These are phyloP conservation scores for Labeo catla DNA, from an alignment of 2,113 vertebrate species.

Conservation along the genomic window DNA sequence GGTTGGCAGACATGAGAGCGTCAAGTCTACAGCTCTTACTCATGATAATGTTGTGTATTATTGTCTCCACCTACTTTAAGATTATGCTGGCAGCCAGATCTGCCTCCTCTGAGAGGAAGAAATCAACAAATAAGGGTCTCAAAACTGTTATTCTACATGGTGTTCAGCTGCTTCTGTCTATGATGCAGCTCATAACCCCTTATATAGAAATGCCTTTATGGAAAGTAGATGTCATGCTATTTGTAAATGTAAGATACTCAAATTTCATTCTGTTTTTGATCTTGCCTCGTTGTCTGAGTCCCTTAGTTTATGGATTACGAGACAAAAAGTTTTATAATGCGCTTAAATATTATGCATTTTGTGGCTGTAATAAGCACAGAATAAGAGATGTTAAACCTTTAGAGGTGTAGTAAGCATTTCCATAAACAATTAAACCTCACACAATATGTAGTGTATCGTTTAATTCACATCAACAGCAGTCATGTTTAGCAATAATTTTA, in stretches of 20 bases:
- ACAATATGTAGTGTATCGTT: no score
- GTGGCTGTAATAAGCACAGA: not conserved
- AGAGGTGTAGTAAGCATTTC: not conserved
- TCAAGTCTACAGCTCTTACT: constrained; percentile 24
- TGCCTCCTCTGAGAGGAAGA: constrained; percentile 40
- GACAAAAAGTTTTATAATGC: constrained; percentile 53
- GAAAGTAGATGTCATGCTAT: constrained; percentile 14
- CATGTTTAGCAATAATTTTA: not conserved
- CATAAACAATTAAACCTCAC: constrained; percentile 1
- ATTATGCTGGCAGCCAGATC: constrained; percentile 55
- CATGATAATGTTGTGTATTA: constrained; percentile 39
- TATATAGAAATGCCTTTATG: constrained; percentile 48
- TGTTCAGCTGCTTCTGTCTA: constrained; percentile 58
- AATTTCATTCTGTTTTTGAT: constrained; percentile 51
- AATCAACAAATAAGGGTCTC: constrained; percentile 47
- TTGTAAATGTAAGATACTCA: constrained; percentile 42
- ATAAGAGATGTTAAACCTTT: not conserved
- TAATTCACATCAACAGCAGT: no score
- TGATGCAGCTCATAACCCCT: constrained; percentile 40
- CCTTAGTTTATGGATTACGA: constrained; percentile 58
- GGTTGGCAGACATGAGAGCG: constrained; percentile 42
- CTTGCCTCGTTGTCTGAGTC: constrained; percentile 50
- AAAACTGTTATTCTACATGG: constrained; percentile 61
- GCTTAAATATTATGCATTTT: constrained; percentile 48
- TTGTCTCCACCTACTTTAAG: constrained; percentile 54